Conservation (phyloP, 2,797 vertebrate species). For the Furcifer pardalis region DNA sequence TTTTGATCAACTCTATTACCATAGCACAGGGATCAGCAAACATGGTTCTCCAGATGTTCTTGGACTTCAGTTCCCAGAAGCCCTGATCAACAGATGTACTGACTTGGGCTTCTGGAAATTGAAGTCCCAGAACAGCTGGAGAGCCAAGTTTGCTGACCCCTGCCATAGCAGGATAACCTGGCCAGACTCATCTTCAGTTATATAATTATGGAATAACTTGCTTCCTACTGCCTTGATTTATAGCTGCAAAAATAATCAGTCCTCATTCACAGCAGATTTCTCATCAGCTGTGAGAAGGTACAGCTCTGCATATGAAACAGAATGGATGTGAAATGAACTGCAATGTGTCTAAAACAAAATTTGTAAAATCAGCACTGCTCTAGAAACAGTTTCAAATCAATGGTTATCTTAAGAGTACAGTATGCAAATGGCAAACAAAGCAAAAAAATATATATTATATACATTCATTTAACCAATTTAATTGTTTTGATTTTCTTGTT, state of each 20-base stretch:
- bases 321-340: background rate
- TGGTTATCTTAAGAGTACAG: background rate
- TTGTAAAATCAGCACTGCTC: background rate
- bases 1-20: no score
- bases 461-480: background rate
- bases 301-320: background rate
- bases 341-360: background rate
- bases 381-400: background rate
- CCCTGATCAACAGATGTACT: no score
- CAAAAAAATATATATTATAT: background rate
- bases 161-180: no score
- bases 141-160: no score
- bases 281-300: background rate
- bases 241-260: background rate
- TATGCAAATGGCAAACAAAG: background rate
- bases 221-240: background rate
- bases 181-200: background rate
- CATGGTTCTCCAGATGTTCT: no score
- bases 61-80: no score
- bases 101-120: no score
- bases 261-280: no score
- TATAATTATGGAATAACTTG: background rate
- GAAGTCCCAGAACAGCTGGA: no score
- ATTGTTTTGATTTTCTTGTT: background rate
- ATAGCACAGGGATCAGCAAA: no score